A percentile compares a stretch with the other conserved stretches of the same genome.
These are phyloP conservation scores for Acleris laterana DNA, from an alignment of 2,888 invertebrate genomes.

Conservation along the genomic window DNA sequence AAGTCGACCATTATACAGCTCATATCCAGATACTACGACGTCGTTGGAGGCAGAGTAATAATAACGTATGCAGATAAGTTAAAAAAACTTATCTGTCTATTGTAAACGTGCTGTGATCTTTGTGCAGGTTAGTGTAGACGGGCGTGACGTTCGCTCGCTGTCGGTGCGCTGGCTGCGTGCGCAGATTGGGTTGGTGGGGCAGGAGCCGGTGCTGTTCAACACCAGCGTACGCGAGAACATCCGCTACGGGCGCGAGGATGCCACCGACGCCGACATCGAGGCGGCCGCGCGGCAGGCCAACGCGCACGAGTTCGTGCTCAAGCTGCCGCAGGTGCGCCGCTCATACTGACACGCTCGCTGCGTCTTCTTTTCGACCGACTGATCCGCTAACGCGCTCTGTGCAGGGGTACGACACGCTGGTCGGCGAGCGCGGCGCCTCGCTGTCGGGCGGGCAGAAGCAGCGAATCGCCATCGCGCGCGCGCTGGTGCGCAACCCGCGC, in stretches of 20 bases:
- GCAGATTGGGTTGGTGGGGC: conserved; percentile 91
- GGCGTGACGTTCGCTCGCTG: conserved; percentile 84
- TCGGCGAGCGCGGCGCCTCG: conserved; percentile 93
- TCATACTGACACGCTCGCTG: background rate
- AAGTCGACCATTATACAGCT: conserved; percentile 91
- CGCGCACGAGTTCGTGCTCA: conserved; percentile 87
- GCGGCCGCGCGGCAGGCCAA: conserved; percentile 87
- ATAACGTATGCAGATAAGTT: background rate
- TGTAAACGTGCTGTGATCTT: background rate
- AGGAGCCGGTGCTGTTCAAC: conserved; percentile 92
- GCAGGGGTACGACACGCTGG: conserved; percentile 91
- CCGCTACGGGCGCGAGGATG: conserved; percentile 86
- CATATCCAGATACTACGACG: conserved; percentile 87
- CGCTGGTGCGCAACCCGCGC: conserved; percentile 90
- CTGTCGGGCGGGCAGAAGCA: conserved; percentile 96
- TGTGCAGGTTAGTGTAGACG: conserved; percentile 64
- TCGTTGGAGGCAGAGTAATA: conserved; percentile 50
- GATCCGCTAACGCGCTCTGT: background rate
- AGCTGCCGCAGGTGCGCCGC: conserved; percentile 79
- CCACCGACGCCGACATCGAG: conserved; percentile 85
- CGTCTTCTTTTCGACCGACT: background rate
- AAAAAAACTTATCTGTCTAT: too few relatives aligned
- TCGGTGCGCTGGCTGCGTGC: conserved; percentile 88
- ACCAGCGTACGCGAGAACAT: conserved; percentile 91
- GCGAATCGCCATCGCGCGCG: conserved; percentile 94